These are phyloP conservation scores for Isurus oxyrinchus DNA, from an alignment of 2,113 vertebrate species.

Conservation along the genomic window DNA sequence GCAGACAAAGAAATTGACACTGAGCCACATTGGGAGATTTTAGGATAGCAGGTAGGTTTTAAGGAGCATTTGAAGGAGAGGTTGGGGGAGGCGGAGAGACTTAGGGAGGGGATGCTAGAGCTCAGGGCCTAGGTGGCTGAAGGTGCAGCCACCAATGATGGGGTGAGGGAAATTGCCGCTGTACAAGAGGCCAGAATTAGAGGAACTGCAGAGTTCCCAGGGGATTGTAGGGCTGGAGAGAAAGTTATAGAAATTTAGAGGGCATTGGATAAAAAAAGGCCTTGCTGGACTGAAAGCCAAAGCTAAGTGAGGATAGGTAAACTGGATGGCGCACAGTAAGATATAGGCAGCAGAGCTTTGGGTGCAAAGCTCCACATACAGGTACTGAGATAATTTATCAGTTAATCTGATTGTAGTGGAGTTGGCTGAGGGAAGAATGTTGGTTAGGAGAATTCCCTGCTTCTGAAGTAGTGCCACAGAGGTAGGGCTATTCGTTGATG, in stretches of 20 bases:
- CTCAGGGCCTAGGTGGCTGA: background rate
- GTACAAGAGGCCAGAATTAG: background rate
- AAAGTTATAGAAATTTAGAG: background rate
- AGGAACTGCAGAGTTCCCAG: background rate
- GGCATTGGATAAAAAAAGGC: background rate
- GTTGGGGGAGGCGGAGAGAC: background rate
- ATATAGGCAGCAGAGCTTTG: background rate
- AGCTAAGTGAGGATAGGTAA: background rate
- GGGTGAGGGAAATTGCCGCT: background rate
- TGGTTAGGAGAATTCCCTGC: background rate
- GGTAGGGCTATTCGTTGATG: background rate
- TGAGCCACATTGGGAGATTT: background rate
- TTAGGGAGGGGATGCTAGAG: background rate
- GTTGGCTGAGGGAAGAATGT: background rate
- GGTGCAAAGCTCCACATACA: background rate
- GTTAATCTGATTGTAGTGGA: background rate
- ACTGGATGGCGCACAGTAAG: background rate
- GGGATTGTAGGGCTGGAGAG: background rate
- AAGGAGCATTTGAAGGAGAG: background rate
- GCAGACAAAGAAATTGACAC: background rate
- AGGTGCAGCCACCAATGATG: background rate
- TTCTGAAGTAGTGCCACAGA: background rate
- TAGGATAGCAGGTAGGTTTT: background rate
- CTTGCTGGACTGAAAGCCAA: background rate
- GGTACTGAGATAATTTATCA: background rate